These are phyloP conservation scores for Philopotamus ludificatus DNA, from an alignment of 1,140 invertebrate genomes.

Conservation along the genomic window DNA sequence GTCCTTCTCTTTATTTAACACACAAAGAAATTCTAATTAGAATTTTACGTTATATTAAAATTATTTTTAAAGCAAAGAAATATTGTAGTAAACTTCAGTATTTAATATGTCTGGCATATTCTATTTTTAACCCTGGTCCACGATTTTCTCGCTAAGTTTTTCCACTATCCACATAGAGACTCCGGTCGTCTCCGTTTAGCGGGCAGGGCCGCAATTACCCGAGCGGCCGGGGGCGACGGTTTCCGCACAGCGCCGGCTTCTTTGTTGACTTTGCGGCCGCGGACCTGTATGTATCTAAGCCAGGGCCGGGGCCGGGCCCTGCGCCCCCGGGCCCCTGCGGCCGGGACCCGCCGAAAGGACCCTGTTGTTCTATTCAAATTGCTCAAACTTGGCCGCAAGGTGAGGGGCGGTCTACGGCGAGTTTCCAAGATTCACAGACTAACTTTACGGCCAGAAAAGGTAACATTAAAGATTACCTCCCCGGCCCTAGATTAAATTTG, in stretches of 20 bases:
- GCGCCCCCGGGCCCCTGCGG: neutral
- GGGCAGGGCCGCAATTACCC: neutral
- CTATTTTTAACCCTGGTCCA: too few species aligned
- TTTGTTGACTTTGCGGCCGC: slow-evolving; percentile 27
- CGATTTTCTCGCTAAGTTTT: too few species aligned
- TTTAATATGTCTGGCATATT: too few species aligned
- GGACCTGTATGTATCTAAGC: neutral
- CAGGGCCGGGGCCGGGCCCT: neutral
- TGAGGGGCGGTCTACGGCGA: neutral
- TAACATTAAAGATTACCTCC: slow-evolving; percentile 19
- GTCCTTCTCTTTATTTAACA: too few species aligned
- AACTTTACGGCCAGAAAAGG: slow-evolving; percentile 13
- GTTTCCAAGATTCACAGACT: slow-evolving; percentile 21
- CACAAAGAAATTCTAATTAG: too few species aligned
- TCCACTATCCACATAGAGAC: too few species aligned
- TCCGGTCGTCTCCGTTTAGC: slow-evolving; percentile 1
- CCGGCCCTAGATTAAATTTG: slow-evolving; percentile 25
- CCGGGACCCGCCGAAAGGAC: slow-evolving; percentile 1
- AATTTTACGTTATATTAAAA: too few species aligned
- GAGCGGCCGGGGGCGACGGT: neutral
- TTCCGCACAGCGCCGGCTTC: neutral
- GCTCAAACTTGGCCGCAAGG: slow-evolving; percentile 1
- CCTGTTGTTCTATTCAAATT: slow-evolving; percentile 29
- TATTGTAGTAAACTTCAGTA: too few species aligned
- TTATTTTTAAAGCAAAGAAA: too few species aligned